Percentiles rank a stretch among this genome's conserved stretches.
These are phyloP conservation scores for Clusia tigrina DNA, from an alignment of 2,888 invertebrate genomes.

Conservation along the genomic window DNA sequence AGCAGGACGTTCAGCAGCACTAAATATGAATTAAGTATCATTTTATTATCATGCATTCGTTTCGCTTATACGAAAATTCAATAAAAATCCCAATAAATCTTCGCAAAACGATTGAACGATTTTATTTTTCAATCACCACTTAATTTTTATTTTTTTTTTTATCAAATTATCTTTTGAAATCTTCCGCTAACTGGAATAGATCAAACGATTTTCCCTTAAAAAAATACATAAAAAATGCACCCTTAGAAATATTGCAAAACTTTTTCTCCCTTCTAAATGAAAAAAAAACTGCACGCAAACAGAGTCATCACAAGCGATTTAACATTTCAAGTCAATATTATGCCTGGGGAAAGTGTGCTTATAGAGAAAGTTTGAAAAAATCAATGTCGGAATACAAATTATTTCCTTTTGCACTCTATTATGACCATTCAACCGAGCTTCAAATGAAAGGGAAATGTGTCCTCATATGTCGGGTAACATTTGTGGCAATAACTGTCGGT, in stretches of 20 bases:
- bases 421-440: conserved; percentile 53
- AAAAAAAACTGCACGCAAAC: conserved; percentile 17
- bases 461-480: too few species aligned
- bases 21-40: neutral
- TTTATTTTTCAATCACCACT: conserved; percentile 55
- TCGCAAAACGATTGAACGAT: conserved; percentile 20
- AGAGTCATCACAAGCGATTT: conserved; percentile 58
- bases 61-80: conserved; percentile 12
- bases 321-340: conserved; percentile 48
- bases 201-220: neutral
- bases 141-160: conserved; percentile 50
- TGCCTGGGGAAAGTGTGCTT: conserved; percentile 57
- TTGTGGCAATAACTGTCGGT: too few species aligned
- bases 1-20: too few species aligned
- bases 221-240: too few species aligned
- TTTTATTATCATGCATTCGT: conserved; percentile 8
- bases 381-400: conserved; percentile 44
- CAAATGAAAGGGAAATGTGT: too few species aligned
- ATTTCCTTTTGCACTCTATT: conserved; percentile 45
- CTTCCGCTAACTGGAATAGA: conserved; percentile 16
- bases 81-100: conserved; percentile 36
- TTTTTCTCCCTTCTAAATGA: neutral
- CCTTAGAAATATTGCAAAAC: too few species aligned
- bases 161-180: too few species aligned
- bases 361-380: conserved; percentile 56